Percentiles rank a stretch among this genome's conserved stretches.
Conservation (phyloP, 2,888 invertebrate species). For the Epinotia demarniana region DNA sequence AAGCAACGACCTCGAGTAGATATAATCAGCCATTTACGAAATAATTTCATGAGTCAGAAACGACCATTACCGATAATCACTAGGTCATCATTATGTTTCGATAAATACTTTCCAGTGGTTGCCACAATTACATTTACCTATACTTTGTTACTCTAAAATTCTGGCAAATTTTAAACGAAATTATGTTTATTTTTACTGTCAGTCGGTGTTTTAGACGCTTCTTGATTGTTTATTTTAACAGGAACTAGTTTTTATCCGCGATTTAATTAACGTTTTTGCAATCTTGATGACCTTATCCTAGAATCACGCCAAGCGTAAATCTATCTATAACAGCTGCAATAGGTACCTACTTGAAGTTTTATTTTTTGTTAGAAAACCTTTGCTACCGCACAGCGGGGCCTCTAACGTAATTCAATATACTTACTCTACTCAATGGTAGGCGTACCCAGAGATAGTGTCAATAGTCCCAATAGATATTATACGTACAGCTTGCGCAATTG, state of each 20-base stretch:
- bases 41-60: constrained; percentile 40
- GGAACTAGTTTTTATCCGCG: constrained; percentile 31
- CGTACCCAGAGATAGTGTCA: constrained; percentile 27
- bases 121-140: background rate
- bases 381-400: constrained; percentile 17
- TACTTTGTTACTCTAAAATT: constrained; percentile 1
- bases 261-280: constrained; percentile 35
- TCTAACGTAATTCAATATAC: constrained; percentile 39
- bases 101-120: constrained; percentile 29
- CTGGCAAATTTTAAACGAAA: background rate
- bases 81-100: constrained; percentile 25
- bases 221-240: constrained; percentile 10
- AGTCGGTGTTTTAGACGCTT: background rate
- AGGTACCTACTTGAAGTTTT: background rate
- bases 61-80: constrained; percentile 40
- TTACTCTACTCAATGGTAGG: background rate
- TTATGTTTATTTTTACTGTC: constrained; percentile 5
- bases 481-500: constrained; percentile 37
- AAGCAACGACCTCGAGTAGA: constrained; percentile 27
- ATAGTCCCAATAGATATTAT: constrained; percentile 29
- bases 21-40: constrained; percentile 37
- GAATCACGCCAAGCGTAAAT: constrained; percentile 30
- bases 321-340: constrained; percentile 1
- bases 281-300: constrained; percentile 42
- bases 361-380: constrained; percentile 26